Evolutionary conservation across 2,113 vertebrate species (phyloP).

Genomic region (Zosterops hypoxanthus): DNA sequence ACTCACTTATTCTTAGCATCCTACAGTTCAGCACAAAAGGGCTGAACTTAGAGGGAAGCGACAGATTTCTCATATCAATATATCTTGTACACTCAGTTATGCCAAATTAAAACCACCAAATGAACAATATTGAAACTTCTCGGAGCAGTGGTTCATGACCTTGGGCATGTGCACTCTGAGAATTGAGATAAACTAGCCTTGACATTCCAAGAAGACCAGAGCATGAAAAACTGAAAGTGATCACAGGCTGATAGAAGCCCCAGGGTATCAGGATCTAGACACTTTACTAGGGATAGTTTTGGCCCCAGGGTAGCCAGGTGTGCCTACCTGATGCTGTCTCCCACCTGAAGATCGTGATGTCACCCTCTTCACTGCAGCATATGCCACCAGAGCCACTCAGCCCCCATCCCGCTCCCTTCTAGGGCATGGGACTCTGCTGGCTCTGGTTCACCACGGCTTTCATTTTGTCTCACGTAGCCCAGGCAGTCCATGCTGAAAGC

Average conservation of each 20-base stretch:
- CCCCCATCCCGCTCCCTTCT: not conserved
- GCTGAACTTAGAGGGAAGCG: not conserved
- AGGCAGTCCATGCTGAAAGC: not conserved
- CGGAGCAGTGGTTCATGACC: not conserved
- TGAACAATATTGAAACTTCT: not conserved
- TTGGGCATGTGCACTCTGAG: not conserved
- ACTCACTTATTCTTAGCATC: conserved; percentile 12
- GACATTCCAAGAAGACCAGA: not conserved
- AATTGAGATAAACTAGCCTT: not conserved
- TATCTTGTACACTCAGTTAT: not conserved
- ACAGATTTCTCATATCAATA: not conserved
- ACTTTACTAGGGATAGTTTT: not conserved
- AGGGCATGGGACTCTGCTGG: not conserved
- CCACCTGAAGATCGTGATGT: not conserved
- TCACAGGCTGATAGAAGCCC: not conserved
- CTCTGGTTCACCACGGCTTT: not conserved
- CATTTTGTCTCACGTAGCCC: not conserved
- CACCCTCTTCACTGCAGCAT: not conserved
- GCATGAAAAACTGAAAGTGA: not conserved
- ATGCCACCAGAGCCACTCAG: not conserved
- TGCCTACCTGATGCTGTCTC: not conserved
- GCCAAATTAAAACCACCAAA: not conserved
- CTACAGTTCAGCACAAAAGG: conserved; percentile 6
- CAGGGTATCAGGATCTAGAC: not conserved
- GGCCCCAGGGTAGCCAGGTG: not conserved